Percentiles rank a stretch among this genome's conserved stretches.
phyloP scores from a whole-genome alignment of 1,140 invertebrate genomes.

The Heterodera schachtii region DNA sequence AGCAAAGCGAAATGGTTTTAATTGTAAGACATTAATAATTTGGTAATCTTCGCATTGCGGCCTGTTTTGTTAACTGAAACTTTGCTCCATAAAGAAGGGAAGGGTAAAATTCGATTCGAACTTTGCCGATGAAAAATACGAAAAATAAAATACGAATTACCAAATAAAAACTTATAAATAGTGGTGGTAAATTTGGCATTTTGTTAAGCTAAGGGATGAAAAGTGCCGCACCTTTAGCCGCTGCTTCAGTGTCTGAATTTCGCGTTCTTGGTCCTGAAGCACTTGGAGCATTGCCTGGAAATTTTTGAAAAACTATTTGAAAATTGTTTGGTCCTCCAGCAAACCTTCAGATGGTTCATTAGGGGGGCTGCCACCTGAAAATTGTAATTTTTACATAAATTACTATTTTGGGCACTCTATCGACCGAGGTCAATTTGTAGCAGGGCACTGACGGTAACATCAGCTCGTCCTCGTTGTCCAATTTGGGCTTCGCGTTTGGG shows the following conservation, averaged over 20 bases:
- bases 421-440: constrained; percentile 30
- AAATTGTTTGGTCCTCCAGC: too few species aligned
- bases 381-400: constrained; percentile 2
- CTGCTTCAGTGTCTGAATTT: constrained; percentile 18
- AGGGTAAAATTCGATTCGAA: too few species aligned
- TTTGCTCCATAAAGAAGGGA: too few species aligned
- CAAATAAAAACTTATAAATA: too few species aligned
- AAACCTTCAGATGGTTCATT: constrained; percentile 53
- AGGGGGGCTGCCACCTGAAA: constrained; percentile 50
- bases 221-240: not conserved
- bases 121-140: too few species aligned
- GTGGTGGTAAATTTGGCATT: too few species aligned
- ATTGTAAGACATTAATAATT: not conserved
- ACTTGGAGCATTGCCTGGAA: constrained; percentile 40
- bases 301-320: not conserved
- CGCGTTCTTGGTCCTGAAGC: constrained; percentile 36
- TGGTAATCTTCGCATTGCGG: too few species aligned
- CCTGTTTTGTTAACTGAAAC: too few species aligned
- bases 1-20: not conserved
- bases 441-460: constrained; percentile 46
- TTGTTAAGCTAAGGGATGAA: not conserved
- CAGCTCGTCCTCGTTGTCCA: constrained; percentile 36
- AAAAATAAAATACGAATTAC: not conserved
- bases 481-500: constrained; percentile 8
- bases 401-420: not conserved